Percentiles rank a stretch among this genome's conserved stretches.
phyloP scores from a whole-genome alignment of 2,888 invertebrate species.

The Folsomia manolachei region DNA sequence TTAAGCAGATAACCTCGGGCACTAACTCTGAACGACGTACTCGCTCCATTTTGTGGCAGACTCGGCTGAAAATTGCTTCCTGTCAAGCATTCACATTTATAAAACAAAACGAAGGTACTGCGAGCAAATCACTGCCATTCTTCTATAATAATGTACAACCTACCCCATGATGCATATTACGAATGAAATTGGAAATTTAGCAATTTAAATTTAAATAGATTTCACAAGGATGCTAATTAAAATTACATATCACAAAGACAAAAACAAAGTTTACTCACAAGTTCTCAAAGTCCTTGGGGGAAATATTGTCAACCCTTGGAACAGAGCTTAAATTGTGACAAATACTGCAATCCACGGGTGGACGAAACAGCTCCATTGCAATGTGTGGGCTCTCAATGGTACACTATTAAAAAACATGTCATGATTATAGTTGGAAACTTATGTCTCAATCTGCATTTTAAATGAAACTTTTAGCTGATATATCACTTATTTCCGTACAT shows the following conservation, averaged over 20 bases:
- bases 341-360: constrained; percentile 47
- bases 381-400: constrained; percentile 48
- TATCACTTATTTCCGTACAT: too few species aligned
- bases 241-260: too few species aligned
- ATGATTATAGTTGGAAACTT: too few species aligned
- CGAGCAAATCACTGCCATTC: neutral
- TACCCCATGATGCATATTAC: neutral
- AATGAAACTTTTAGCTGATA: too few species aligned
- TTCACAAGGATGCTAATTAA: neutral
- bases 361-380: constrained; percentile 50
- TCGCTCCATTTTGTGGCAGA: neutral
- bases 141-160: neutral
- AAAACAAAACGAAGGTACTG: neutral
- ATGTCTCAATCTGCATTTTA: too few species aligned
- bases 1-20: neutral
- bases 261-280: constrained; percentile 39
- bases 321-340: constrained; percentile 46
- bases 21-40: neutral
- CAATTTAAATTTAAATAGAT: neutral
- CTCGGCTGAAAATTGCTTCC: neutral
- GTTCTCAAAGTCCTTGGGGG: constrained; percentile 47
- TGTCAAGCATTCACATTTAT: neutral
- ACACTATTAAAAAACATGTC: constrained; percentile 41
- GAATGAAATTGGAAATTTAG: neutral
- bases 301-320: constrained; percentile 44